Conservation (phyloP, 2,888 invertebrate species). For the Lamproptera curius region DNA sequence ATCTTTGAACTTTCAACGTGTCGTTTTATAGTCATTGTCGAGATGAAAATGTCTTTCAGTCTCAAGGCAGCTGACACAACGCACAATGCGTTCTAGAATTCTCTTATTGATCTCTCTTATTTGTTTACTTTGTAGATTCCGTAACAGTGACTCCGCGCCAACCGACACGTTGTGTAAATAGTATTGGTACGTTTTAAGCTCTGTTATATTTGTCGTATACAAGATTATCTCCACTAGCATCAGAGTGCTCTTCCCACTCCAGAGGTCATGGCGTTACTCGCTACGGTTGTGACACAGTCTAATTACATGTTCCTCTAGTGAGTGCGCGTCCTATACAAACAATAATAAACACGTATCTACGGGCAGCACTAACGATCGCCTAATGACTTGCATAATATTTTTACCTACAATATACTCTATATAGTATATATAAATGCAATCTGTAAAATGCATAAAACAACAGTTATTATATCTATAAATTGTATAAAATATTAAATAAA, state of each 20-base stretch:
- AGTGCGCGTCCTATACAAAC: conserved; percentile 60
- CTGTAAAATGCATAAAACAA: conserved; percentile 78
- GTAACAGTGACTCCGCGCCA: conserved; percentile 41
- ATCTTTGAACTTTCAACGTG: conserved; percentile 50
- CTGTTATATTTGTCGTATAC: conserved; percentile 76
- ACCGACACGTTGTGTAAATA: conserved; percentile 50
- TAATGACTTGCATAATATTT: conserved; percentile 71
- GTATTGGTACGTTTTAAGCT: conserved; percentile 68
- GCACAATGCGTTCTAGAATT: conserved; percentile 1
- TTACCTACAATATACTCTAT: conserved; percentile 76
- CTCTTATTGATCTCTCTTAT: too few relatives aligned
- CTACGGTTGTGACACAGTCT: conserved; percentile 55
- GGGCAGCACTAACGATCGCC: conserved; percentile 67
- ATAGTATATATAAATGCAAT: conserved; percentile 77
- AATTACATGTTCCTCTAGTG: conserved; percentile 50
- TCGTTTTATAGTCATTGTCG: conserved; percentile 42
- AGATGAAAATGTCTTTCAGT: conserved; percentile 57
- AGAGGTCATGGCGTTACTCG: conserved; percentile 44
- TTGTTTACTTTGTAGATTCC: conserved; percentile 16
- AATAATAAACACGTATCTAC: conserved; percentile 49
- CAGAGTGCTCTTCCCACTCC: conserved; percentile 50
- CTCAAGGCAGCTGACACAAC: conserved; percentile 40
- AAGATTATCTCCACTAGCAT: conserved; percentile 52
- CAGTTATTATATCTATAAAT: conserved; percentile 77
- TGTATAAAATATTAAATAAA: conserved; percentile 79